Percentiles rank a stretch among this genome's conserved stretches.
These are phyloP conservation scores for Pseudopodoces humilis DNA, from an alignment of 2,113 vertebrate species.

Conservation along the genomic window DNA sequence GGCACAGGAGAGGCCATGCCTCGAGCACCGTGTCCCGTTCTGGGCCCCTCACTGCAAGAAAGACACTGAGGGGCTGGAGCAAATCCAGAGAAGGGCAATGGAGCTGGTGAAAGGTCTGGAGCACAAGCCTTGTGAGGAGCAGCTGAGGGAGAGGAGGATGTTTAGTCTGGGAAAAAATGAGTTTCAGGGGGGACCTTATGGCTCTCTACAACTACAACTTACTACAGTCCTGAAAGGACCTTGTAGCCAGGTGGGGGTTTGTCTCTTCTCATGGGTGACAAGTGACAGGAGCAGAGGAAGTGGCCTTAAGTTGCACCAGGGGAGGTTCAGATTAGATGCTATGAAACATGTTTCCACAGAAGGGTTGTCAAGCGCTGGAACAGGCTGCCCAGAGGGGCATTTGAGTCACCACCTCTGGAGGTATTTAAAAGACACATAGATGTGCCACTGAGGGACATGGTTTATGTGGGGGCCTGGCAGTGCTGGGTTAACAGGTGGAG, in stretches of 20 bases:
- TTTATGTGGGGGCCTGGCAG: not conserved
- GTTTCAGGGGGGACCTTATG: not conserved
- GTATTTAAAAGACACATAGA: not conserved
- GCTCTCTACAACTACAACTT: not conserved
- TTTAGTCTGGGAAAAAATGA: not conserved
- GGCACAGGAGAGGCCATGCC: not conserved
- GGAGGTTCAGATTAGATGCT: not conserved
- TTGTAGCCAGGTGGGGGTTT: rapidly evolving
- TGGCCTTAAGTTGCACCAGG: not conserved
- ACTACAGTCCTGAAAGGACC: not conserved
- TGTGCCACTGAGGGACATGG: not conserved
- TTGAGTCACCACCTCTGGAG: not conserved
- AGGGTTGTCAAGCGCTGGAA: not conserved
- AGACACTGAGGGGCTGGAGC: rapidly evolving
- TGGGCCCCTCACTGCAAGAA: not conserved
- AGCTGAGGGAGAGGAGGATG: not conserved
- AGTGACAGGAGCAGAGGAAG: not conserved
- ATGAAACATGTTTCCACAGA: not conserved
- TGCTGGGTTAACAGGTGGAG: not conserved
- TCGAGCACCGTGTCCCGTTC: not conserved
- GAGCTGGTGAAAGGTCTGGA: not conserved
- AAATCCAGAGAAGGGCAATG: not conserved
- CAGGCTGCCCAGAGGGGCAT: not conserved
- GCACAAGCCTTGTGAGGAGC: not conserved
- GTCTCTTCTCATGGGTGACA: not conserved